A percentile compares a stretch with the other conserved stretches of the same genome.
Conservation (phyloP, 2,888 invertebrate genomes). For the Phytoseiulus persimilis region DNA sequence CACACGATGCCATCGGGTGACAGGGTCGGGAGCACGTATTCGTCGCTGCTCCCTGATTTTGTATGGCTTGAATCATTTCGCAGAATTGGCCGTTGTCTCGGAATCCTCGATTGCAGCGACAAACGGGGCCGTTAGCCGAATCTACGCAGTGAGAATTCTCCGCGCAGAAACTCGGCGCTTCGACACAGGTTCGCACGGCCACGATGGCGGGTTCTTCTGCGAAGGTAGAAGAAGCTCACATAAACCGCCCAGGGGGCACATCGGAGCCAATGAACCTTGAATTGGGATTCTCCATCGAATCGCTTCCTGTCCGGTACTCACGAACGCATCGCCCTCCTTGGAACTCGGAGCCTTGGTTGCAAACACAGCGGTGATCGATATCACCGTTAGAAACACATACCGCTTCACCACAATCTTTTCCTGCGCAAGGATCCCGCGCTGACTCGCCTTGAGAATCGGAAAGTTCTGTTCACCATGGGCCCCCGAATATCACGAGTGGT, state of each 20-base stretch:
- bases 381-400: constrained; percentile 18
- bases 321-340: not conserved
- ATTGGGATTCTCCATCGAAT: not conserved
- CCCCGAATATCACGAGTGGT: no score
- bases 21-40: not conserved
- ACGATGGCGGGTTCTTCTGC: not conserved
- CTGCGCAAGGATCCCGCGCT: not conserved
- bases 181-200: not conserved
- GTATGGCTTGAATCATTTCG: not conserved
- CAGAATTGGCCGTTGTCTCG: not conserved
- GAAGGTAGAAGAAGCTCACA: not conserved
- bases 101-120: not conserved
- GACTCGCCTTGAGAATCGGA: not conserved
- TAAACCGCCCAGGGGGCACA: no score
- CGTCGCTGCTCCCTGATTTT: not conserved
- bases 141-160: not conserved
- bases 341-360: constrained; percentile 27
- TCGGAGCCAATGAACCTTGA: not conserved
- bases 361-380: constrained; percentile 21
- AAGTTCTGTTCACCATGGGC: not conserved
- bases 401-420: not conserved
- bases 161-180: not conserved
- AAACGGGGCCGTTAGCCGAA: not conserved
- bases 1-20: constrained; percentile 27
- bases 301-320: not conserved